phyloP scores from a whole-genome alignment of 2,113 vertebrate species.

The Muntiacus muntjak region DNA sequence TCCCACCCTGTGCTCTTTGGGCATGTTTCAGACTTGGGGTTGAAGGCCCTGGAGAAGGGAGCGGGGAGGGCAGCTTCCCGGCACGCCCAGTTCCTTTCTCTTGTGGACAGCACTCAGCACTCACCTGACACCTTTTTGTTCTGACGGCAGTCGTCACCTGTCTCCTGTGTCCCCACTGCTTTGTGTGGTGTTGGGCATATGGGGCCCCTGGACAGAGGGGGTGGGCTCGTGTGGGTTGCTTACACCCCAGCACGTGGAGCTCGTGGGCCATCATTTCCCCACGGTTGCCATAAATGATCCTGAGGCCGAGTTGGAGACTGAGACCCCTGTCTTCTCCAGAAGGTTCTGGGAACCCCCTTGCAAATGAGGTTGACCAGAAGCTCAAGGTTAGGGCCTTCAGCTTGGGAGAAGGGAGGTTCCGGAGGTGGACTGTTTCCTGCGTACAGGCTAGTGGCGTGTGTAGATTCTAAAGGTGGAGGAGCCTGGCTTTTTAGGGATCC shows the following conservation, averaged over 20 bases:
- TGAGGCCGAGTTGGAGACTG: not conserved
- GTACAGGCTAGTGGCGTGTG: not conserved
- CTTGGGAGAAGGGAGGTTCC: not conserved
- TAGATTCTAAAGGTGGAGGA: not conserved
- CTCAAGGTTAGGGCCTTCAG: not conserved
- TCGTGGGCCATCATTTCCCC: not conserved
- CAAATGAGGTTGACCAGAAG: not conserved
- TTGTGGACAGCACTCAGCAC: not conserved
- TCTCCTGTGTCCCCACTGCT: not conserved
- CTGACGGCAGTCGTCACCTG: not conserved
- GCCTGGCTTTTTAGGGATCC: not conserved
- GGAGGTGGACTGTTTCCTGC: not conserved
- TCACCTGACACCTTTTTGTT: not conserved
- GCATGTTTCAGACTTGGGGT: not conserved
- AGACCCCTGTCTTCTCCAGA: not conserved
- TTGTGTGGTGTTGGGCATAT: not conserved
- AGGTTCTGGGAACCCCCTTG: not conserved
- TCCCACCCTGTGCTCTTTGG: not conserved
- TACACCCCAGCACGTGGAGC: not conserved
- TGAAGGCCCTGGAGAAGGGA: not conserved
- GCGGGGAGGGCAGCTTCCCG: not conserved
- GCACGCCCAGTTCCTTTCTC: not conserved
- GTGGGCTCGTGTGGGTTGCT: not conserved
- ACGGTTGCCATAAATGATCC: not conserved
- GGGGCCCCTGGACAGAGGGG: not conserved